Base-by-base conservation (phyloP, 2,888 invertebrate species). In the Agrochola circellaris region DNA sequence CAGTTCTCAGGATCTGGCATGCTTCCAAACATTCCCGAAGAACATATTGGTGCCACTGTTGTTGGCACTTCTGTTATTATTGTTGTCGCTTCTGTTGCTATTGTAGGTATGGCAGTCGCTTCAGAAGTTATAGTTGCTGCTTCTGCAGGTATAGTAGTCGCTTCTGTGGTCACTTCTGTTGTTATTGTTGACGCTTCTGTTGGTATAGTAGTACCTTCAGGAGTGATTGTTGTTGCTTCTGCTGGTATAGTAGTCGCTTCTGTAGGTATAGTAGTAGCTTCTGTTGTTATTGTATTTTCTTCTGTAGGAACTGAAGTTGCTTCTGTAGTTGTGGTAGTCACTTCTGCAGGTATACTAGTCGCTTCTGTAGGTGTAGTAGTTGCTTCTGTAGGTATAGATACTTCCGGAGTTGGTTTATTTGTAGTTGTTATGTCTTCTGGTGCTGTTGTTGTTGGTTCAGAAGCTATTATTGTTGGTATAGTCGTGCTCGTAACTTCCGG, bases 1-100 rank as follows among this genome's bases (percentile, higher is more conserved):
- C 82, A 82, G 20, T 9, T 65, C 0, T 42, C 68, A 17, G 71
- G 68, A 23, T 82, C 84, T 42, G 82, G 69, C 2, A 79, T 0
- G 13, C 51, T 79, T 1, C 71, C 80, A 38, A 68, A 64, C 51
- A n/a, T 0, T 60, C 58, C 79, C 2, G n/a, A 1, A 38, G 38
- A 3, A 56, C 81, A 82, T 30, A 82, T 38, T 11, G 45, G 34
- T 8, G 34, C 9, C 4, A 3, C 38, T 38, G 81, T 67, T 15
- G 83, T 78, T 0, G 69, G 64, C 0, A 17, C 65, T 69, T 58
- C 54, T n/a, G 66, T n/a, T 11, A 60, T 23, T 38, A 38, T 67
- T 15, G 83, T 78, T 0, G 69, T 56, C 0, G 17, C 65, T 69
- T 58, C 54, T 54, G 68, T 45, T 0, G 54, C 30, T 20, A 20